Percentiles rank a stretch among this genome's conserved stretches.
Conservation (phyloP, 1,140 invertebrate genomes). For the Drosophila melanica region DNA sequence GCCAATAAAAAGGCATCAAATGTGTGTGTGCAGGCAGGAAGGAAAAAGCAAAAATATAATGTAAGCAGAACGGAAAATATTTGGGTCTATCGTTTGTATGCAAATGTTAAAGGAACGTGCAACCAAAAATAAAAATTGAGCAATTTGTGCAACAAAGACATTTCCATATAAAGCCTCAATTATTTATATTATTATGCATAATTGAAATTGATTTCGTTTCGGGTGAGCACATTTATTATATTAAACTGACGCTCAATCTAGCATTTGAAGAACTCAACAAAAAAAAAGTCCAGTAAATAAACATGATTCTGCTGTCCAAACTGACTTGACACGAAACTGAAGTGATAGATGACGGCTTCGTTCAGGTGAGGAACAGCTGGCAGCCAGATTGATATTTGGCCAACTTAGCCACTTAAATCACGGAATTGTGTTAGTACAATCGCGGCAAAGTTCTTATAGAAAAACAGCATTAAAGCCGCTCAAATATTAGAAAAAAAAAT, state of each 20-base stretch:
- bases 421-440: too few relatives aligned
- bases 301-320: neutral
- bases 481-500: constrained; percentile 1
- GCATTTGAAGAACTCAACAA: constrained; percentile 4
- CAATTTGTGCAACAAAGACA: constrained; percentile 46
- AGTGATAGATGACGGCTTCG: constrained; percentile 52
- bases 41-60: neutral
- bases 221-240: neutral
- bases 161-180: constrained; percentile 48
- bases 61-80: constrained; percentile 17
- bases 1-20: constrained; percentile 50
- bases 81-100: constrained; percentile 45
- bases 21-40: constrained; percentile 8
- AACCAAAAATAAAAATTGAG: constrained; percentile 5
- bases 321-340: neutral
- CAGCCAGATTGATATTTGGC: constrained; percentile 51
- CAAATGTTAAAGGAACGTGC: constrained; percentile 27
- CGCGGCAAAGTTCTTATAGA: neutral
- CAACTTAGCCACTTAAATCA: neutral
- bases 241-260: constrained; percentile 5
- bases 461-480: constrained; percentile 20
- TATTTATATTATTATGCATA: constrained; percentile 46
- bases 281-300: constrained; percentile 1
- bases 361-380: constrained; percentile 38
- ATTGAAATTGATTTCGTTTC: constrained; percentile 42